phyloP scores from a whole-genome alignment of 2,888 invertebrate species.

The Baronia brevicornis region DNA sequence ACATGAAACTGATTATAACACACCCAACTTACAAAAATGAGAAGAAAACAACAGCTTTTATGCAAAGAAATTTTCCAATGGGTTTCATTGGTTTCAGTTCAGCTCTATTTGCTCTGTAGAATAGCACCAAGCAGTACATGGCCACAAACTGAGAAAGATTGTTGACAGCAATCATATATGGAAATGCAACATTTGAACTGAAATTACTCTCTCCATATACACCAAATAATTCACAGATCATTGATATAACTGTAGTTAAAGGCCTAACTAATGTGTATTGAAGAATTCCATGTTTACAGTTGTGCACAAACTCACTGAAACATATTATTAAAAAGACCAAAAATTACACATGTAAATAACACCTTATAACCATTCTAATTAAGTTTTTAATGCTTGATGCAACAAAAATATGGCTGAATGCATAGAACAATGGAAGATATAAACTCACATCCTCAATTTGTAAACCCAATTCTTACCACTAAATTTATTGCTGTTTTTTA shows the following conservation, averaged over 20 bases:
- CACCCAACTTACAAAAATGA: conserved; percentile 95
- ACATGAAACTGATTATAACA: conserved; percentile 13
- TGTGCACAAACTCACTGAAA: conserved; percentile 91
- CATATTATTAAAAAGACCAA: background rate
- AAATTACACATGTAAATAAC: too few relatives aligned
- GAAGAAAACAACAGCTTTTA: conserved; percentile 98
- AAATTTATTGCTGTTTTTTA: too few relatives aligned
- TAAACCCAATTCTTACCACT: too few relatives aligned
- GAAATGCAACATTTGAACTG: conserved; percentile 88
- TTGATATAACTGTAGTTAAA: conserved; percentile 90
- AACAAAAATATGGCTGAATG: too few relatives aligned
- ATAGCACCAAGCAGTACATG: conserved; percentile 96
- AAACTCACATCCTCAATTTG: too few relatives aligned
- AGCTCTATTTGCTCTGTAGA: conserved; percentile 91
- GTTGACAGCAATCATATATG: conserved; percentile 91
- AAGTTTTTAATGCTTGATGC: too few relatives aligned
- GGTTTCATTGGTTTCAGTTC: conserved; percentile 95
- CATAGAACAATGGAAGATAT: too few relatives aligned
- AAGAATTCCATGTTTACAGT: conserved; percentile 96
- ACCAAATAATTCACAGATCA: conserved; percentile 88
- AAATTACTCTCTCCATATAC: conserved; percentile 96
- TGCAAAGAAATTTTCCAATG: conserved; percentile 95
- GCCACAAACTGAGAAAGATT: conserved; percentile 96
- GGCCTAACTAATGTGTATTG: conserved; percentile 96
- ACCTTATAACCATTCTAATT: too few relatives aligned